Percentiles rank a stretch among this genome's conserved stretches.
Conservation (phyloP, 2,797 vertebrate species). For the Neosalanx taihuensis region DNA sequence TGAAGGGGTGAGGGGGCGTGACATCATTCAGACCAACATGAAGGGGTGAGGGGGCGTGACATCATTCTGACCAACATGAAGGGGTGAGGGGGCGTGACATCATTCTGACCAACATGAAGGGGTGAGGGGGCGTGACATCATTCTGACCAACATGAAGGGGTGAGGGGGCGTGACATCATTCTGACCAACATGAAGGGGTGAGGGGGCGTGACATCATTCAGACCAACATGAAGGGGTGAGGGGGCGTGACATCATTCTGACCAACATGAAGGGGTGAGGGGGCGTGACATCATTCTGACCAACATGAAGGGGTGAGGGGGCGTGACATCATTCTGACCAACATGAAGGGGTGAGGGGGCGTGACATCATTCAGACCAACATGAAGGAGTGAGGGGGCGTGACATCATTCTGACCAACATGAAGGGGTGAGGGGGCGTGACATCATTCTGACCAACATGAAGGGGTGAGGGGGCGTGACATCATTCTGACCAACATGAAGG, state of each 20-base stretch:
- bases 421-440: neutral
- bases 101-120: slow-evolving; percentile 29
- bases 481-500: slow-evolving; percentile 55
- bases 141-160: slow-evolving; percentile 52
- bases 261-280: no score
- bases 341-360: slow-evolving; percentile 36
- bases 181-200: slow-evolving; percentile 25
- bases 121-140: slow-evolving; percentile 49
- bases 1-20: slow-evolving; percentile 37
- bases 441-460: slow-evolving; percentile 32
- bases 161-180: slow-evolving; percentile 22
- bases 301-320: no score
- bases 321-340: slow-evolving; percentile 27
- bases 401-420: slow-evolving; percentile 60
- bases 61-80: slow-evolving; percentile 57
- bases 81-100: slow-evolving; percentile 7
- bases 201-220: slow-evolving; percentile 51
- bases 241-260: neutral
- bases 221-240: slow-evolving; percentile 47
- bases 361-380: slow-evolving; percentile 57
- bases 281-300: no score
- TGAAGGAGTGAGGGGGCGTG: slow-evolving; percentile 1
- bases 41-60: slow-evolving; percentile 25
- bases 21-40: slow-evolving; percentile 56
- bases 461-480: slow-evolving; percentile 48